Percentiles rank a stretch among this genome's conserved stretches.
Conservation (phyloP, 2,113 vertebrate species). For the Marmota monax region DNA sequence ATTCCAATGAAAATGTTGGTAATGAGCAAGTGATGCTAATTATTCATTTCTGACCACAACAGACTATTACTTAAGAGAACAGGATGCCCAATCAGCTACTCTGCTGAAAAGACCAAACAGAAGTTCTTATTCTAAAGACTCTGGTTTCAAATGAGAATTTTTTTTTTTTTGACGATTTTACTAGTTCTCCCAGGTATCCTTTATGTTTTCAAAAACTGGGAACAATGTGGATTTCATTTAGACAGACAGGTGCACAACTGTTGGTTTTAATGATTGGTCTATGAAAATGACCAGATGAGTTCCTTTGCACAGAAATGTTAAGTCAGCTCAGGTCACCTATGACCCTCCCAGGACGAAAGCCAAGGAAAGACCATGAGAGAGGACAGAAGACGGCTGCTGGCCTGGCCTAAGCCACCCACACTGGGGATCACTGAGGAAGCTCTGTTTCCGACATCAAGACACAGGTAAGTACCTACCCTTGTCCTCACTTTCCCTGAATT, state of each 20-base stretch:
- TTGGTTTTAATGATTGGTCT: background rate
- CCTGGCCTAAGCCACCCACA: background rate
- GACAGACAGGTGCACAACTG: background rate
- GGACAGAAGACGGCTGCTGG: background rate
- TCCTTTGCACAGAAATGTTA: background rate
- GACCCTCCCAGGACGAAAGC: background rate
- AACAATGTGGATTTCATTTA: background rate
- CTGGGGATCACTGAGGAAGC: background rate
- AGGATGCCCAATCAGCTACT: background rate
- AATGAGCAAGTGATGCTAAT: background rate
- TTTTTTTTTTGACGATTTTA: background rate
- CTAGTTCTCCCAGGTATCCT: background rate
- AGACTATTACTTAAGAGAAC: background rate
- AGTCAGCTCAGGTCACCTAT: background rate
- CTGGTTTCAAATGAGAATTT: background rate
- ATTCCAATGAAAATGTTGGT: background rate
- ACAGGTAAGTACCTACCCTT: background rate
- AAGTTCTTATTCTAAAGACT: background rate
- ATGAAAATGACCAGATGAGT: background rate
- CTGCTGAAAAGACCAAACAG: background rate
- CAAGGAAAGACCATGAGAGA: background rate
- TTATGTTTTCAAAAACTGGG: constrained; percentile 8
- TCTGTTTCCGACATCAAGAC: background rate
- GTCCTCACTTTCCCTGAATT: background rate
- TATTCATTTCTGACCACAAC: background rate